Evolutionary conservation across 2,888 invertebrate genomes (phyloP).

Genomic region (Litoditis marina): DNA sequence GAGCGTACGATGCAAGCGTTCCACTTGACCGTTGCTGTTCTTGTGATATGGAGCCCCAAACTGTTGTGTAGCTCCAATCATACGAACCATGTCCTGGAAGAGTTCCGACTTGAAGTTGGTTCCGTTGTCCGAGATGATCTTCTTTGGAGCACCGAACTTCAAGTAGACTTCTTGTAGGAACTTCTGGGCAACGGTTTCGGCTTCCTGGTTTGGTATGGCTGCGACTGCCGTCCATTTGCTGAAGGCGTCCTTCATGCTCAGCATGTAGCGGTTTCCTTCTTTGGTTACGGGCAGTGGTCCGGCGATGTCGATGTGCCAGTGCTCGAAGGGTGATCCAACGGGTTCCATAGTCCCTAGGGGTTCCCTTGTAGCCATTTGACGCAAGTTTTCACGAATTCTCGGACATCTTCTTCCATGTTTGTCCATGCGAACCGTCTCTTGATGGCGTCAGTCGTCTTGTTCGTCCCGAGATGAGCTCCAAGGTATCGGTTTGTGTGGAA

Average conservation of each 20-base stretch:
- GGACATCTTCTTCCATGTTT: constrained; percentile 9
- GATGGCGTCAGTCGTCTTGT: constrained; percentile 8
- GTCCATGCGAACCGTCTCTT: constrained; percentile 15
- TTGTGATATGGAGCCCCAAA: no score
- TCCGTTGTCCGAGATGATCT: constrained; percentile 19
- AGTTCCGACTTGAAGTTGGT: constrained; percentile 12
- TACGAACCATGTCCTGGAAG: no score
- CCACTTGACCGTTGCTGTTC: no score
- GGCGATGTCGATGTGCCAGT: constrained; percentile 19
- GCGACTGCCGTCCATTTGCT: constrained; percentile 16
- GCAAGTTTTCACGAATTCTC: constrained; percentile 7
- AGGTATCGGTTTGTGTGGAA: constrained; percentile 14
- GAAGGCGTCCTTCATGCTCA: constrained; percentile 14
- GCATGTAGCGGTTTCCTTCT: constrained; percentile 15
- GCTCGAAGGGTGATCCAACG: constrained; percentile 13
- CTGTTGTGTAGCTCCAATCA: no score
- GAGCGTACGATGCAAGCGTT: no score
- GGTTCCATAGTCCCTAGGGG: constrained; percentile 10
- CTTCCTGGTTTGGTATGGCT: constrained; percentile 9
- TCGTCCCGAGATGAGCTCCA: constrained; percentile 18
- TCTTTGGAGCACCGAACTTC: constrained; percentile 11
- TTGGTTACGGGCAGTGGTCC: constrained; percentile 23
- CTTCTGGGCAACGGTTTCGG: background rate
- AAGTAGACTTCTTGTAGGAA: constrained; percentile 10
- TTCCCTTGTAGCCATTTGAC: constrained; percentile 12